Evolutionary conservation across 2,888 invertebrate genomes (phyloP).

Genomic region (Eupithecia subfuscata): DNA sequence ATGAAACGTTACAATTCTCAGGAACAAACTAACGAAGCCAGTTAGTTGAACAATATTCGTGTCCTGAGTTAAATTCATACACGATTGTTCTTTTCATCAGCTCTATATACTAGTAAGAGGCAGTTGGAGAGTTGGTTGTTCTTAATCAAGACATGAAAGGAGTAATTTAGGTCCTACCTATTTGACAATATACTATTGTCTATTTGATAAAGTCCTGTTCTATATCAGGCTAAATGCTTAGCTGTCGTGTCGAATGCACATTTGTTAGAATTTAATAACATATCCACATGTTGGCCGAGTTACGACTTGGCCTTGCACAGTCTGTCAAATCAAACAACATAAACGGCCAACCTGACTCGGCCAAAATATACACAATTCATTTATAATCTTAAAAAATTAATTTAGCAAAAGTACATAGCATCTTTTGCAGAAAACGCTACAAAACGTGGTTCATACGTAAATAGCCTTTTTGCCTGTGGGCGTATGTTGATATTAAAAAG

Average conservation of each 20-base stretch:
- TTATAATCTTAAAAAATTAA: not conserved
- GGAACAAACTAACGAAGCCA: slow-evolving; percentile 82
- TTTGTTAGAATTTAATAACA: not conserved
- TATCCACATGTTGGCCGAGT: not conserved
- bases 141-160: not conserved
- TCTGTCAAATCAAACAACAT: not conserved
- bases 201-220: not conserved
- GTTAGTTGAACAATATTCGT: slow-evolving; percentile 82
- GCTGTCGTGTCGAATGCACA: not conserved
- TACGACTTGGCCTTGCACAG: not conserved
- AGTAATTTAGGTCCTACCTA: not conserved
- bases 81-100: slow-evolving; percentile 50
- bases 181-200: not conserved
- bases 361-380: not conserved
- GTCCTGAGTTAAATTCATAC: slow-evolving; percentile 58
- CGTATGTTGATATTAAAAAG: slow-evolving; percentile 77
- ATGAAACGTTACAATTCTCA: slow-evolving; percentile 76
- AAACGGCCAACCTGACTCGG: not conserved
- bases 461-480: slow-evolving; percentile 65
- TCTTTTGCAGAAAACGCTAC: slow-evolving; percentile 12
- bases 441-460: slow-evolving; percentile 77
- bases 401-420: not conserved
- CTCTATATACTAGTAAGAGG: not conserved
- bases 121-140: not conserved
- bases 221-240: not conserved